These are phyloP conservation scores for Ranitomeya variabilis DNA, from an alignment of 2,113 vertebrate genomes.

Conservation along the genomic window DNA sequence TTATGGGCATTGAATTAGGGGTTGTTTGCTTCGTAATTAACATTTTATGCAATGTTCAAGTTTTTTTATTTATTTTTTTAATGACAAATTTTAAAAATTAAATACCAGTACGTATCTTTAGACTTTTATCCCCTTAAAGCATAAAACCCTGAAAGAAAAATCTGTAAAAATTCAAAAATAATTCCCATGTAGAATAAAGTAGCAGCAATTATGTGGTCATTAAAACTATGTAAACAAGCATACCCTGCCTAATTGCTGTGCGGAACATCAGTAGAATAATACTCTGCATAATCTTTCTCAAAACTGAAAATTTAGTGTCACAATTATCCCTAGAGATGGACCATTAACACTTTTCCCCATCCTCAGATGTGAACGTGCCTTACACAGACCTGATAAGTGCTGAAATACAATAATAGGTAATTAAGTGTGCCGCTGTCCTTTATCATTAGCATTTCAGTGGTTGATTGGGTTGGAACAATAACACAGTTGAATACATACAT, in stretches of 20 bases:
- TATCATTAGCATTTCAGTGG: slow-evolving; percentile 45
- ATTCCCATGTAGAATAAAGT: slow-evolving; percentile 54
- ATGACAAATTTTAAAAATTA: background rate
- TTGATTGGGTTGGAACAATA: slow-evolving; percentile 10
- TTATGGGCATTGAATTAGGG: no score
- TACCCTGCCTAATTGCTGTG: slow-evolving; percentile 53
- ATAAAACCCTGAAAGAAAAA: slow-evolving; percentile 1
- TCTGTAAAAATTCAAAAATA: slow-evolving; percentile 45
- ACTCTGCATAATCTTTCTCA: slow-evolving; percentile 48
- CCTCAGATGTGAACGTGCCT: slow-evolving; percentile 44
- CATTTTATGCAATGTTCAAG: background rate
- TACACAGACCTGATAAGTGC: slow-evolving; percentile 51
- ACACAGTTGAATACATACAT: slow-evolving; percentile 23
- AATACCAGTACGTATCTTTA: background rate
- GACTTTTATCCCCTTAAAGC: background rate
- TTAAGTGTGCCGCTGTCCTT: slow-evolving; percentile 48
- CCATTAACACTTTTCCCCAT: slow-evolving; percentile 54
- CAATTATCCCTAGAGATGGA: slow-evolving; percentile 51
- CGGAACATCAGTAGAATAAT: slow-evolving; percentile 53
- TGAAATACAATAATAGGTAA: slow-evolving; percentile 53
- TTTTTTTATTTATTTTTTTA: background rate
- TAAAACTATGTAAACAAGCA: slow-evolving; percentile 58
- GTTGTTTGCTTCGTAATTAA: background rate
- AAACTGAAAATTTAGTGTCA: slow-evolving; percentile 50
- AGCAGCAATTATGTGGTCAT: slow-evolving; percentile 54